Conservation (phyloP, 2,113 vertebrate genomes). For the Hyaena hyaena region DNA sequence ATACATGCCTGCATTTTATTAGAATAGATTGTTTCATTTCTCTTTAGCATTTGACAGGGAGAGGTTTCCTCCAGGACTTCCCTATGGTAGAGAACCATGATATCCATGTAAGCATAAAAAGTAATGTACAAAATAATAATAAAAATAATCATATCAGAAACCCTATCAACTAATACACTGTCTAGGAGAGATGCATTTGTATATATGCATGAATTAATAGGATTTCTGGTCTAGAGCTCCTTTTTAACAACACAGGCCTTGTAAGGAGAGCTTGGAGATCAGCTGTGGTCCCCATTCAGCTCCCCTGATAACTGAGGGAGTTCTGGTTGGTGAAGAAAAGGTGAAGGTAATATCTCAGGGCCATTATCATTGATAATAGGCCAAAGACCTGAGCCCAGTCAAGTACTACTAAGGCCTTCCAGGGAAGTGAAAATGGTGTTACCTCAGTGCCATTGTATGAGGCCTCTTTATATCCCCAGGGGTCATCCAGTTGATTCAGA, state of each 20-base stretch:
- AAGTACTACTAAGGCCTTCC: background rate
- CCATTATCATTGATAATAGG: background rate
- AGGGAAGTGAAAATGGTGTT: background rate
- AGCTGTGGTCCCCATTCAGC: background rate
- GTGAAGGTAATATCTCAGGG: background rate
- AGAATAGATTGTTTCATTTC: constrained; percentile 42
- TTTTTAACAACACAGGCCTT: background rate
- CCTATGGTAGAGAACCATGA: background rate
- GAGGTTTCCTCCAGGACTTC: background rate
- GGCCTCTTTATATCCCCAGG: background rate
- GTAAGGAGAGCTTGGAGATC: background rate
- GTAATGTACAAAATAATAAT: background rate
- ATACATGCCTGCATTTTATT: background rate
- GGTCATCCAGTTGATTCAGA: background rate
- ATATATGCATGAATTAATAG: background rate
- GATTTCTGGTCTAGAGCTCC: background rate
- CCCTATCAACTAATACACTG: background rate
- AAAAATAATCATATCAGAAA: background rate
- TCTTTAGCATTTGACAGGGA: constrained; percentile 10
- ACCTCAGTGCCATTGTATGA: background rate
- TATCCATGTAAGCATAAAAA: background rate
- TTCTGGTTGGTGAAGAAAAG: background rate
- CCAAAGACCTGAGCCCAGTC: background rate
- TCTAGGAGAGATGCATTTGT: background rate
- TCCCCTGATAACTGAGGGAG: background rate